A percentile compares a stretch with the other conserved stretches of the same genome.
These are phyloP conservation scores for Corvus moneduloides DNA, from an alignment of 2,113 vertebrate genomes.

Conservation along the genomic window DNA sequence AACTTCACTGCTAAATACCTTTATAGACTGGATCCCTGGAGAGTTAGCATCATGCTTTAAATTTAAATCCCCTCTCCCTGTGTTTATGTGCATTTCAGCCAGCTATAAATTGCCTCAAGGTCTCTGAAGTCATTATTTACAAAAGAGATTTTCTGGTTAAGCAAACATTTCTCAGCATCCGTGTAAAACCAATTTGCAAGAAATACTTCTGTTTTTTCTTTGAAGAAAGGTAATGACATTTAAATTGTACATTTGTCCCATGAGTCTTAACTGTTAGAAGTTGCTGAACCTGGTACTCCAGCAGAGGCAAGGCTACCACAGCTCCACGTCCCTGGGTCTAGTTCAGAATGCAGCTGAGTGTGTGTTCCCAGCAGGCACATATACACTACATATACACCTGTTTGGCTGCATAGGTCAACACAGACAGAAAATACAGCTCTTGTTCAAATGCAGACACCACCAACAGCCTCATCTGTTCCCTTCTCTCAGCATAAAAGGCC, in stretches of 20 bases:
- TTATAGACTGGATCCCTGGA: neutral
- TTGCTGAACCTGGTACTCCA: neutral
- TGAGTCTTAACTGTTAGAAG: neutral
- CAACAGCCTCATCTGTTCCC: neutral
- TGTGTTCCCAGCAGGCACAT: neutral
- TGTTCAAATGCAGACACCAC: neutral
- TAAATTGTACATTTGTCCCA: neutral
- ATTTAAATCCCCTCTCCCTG: neutral
- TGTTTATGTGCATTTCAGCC: neutral
- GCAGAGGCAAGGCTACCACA: neutral
- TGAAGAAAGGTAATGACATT: conserved; percentile 21
- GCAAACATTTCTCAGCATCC: conserved; percentile 32
- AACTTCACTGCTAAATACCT: neutral
- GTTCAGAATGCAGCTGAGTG: neutral
- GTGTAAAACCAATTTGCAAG: neutral
- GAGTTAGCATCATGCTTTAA: neutral
- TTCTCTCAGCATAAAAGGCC: neutral
- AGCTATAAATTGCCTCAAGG: neutral
- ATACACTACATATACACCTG: neutral
- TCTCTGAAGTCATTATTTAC: conserved; percentile 35
- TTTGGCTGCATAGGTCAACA: neutral
- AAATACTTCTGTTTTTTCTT: neutral
- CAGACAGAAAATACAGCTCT: neutral
- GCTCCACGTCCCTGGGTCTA: neutral
- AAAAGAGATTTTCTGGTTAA: conserved; percentile 20